A percentile compares a stretch with the other conserved stretches of the same genome.
Evolutionary conservation across 92 coral and sea anemone genomes (phyloP).

Genomic region (Zoanthus sansibaricus): DNA sequence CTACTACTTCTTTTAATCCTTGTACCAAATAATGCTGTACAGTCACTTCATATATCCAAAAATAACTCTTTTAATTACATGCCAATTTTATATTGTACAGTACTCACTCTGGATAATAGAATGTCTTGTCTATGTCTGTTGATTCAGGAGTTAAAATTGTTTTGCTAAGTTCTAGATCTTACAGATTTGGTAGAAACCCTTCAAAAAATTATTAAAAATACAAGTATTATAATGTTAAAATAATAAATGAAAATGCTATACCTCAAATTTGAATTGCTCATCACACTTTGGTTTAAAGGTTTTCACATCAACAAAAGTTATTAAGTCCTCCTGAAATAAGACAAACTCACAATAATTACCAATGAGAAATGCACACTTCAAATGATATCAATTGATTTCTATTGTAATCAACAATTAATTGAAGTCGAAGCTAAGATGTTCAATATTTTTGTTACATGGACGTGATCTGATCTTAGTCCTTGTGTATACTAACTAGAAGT

Average conservation of each 20-base stretch:
- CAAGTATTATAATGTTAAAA: too few species aligned
- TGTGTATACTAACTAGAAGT: too few species aligned
- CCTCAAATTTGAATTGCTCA: slow-evolving; percentile 99
- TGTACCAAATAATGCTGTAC: too few species aligned
- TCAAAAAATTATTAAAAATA: too few species aligned
- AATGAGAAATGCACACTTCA: background rate
- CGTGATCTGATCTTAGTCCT: too few species aligned
- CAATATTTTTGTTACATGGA: too few species aligned
- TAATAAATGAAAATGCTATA: slow-evolving; percentile 9
- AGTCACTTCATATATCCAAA: background rate
- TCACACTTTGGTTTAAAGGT: slow-evolving; percentile 93
- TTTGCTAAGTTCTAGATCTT: too few species aligned
- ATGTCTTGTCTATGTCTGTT: background rate
- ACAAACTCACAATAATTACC: background rate
- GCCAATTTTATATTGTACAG: background rate
- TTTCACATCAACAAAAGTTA: slow-evolving; percentile 96
- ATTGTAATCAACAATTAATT: too few species aligned
- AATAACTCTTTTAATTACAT: background rate
- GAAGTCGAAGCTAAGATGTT: too few species aligned
- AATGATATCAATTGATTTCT: too few species aligned
- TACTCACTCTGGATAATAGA: background rate
- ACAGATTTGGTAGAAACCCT: too few species aligned
- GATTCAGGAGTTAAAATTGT: background rate
- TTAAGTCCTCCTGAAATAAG: slow-evolving; percentile 86
- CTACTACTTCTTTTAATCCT: too few species aligned